A percentile compares a stretch with the other conserved stretches of the same genome.
These are phyloP conservation scores for Melieria picta DNA, from an alignment of 2,888 invertebrate species.

Conservation along the genomic window DNA sequence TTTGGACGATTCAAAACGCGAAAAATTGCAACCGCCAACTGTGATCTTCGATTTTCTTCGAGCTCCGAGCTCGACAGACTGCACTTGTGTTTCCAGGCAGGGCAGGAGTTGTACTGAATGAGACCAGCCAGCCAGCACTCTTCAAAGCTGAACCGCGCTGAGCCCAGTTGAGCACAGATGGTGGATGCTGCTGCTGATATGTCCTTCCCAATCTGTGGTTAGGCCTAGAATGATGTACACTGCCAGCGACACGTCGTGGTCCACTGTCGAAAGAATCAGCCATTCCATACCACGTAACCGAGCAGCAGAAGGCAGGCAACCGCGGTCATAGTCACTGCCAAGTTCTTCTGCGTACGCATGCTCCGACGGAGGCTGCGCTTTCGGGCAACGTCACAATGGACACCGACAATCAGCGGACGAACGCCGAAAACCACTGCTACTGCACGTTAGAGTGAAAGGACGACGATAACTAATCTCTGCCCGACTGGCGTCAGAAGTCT, in stretches of 20 bases:
- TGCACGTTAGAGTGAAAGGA: constrained; percentile 18
- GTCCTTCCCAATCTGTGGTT: constrained; percentile 67
- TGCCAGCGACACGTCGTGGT: constrained; percentile 63
- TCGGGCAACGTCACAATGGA: not conserved
- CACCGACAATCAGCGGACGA: constrained; percentile 18
- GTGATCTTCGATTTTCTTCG: not conserved
- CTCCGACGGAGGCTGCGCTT: constrained; percentile 49
- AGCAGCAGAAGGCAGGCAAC: not conserved
- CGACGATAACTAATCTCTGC: not conserved
- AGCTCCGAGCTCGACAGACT: constrained; percentile 9
- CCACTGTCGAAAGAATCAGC: constrained; percentile 59
- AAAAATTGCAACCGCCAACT: not conserved
- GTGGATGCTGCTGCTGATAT: constrained; percentile 39
- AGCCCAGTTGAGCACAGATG: constrained; percentile 38
- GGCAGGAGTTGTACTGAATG: constrained; percentile 24
- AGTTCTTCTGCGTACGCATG: constrained; percentile 45
- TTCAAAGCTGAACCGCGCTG: constrained; percentile 34
- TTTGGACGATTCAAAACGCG: not conserved
- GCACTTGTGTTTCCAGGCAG: constrained; percentile 19
- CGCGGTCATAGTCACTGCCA: not conserved
- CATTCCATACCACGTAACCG: constrained; percentile 52
- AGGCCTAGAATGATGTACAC: constrained; percentile 67
- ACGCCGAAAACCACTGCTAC: not conserved
- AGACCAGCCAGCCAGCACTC: constrained; percentile 14
- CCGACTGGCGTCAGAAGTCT: too few species aligned